phyloP scores from a whole-genome alignment of 2,797 vertebrate species.

The Galaxias olidus region DNA sequence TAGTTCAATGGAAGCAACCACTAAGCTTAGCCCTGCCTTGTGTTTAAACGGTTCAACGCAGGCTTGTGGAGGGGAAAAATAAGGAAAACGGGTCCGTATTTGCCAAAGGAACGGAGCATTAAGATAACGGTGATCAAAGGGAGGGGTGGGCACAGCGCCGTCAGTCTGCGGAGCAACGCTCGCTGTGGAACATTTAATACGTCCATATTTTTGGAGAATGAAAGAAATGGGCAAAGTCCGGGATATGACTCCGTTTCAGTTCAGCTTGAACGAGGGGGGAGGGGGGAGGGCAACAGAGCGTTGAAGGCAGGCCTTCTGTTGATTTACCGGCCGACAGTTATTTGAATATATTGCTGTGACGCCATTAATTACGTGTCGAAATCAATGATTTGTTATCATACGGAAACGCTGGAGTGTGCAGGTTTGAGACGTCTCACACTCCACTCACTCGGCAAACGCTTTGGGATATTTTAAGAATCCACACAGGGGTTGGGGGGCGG shows the following conservation, averaged over 20 bases:
- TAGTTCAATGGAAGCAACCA: no score
- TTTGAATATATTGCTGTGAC: conserved; percentile 53
- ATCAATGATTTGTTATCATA: no score
- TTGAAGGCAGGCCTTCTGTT: conserved; percentile 39
- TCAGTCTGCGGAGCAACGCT: conserved; percentile 27
- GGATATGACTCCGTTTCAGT: conserved; percentile 52
- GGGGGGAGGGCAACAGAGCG: conserved; percentile 8
- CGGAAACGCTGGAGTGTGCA: no score
- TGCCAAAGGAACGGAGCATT: conserved; percentile 39
- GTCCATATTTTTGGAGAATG: conserved; percentile 31
- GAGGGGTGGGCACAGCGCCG: no score
- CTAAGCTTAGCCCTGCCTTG: no score
- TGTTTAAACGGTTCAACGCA: no score
- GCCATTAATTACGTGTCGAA: conserved; percentile 25
- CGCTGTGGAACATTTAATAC: conserved; percentile 54
- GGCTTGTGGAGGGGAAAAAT: no score
- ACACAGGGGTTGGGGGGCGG: no score
- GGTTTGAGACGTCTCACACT: no score
- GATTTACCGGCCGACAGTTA: conserved; percentile 52
- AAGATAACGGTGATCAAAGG: conserved; percentile 57
- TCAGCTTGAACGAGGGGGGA: no score
- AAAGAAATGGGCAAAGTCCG: conserved; percentile 45
- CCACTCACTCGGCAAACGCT: no score
- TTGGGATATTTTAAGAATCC: no score
- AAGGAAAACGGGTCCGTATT: conserved; percentile 29